phyloP scores from a whole-genome alignment of 2,797 vertebrate species.

The Pangasius larnaudii region DNA sequence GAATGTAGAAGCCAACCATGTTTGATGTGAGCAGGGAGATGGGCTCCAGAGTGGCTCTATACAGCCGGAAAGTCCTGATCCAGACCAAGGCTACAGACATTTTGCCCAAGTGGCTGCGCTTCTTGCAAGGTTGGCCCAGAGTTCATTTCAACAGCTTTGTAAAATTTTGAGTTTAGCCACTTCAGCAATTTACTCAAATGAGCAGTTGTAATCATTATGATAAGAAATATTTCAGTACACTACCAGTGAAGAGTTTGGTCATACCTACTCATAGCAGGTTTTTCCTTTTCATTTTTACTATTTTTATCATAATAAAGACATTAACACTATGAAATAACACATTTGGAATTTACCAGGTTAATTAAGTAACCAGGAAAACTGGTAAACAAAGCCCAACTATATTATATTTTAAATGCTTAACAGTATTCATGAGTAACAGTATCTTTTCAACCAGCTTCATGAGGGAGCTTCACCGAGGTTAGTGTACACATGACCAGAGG shows the following conservation, averaged over 20 bases:
- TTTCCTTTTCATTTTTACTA: background rate
- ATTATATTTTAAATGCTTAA: too few relatives aligned
- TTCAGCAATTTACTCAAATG: background rate
- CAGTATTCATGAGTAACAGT: background rate
- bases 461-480: background rate
- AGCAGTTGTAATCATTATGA: background rate
- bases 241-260: background rate
- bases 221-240: background rate
- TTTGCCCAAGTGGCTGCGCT: conserved; percentile 95
- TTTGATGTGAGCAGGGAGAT: conserved; percentile 95
- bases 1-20: conserved; percentile 90
- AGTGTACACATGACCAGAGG: too few relatives aligned
- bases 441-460: background rate
- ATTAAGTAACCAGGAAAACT: background rate
- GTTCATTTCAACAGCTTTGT: background rate
- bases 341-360: background rate
- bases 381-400: background rate
- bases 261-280: background rate
- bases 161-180: background rate
- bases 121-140: conserved; percentile 82
- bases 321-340: background rate
- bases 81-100: conserved; percentile 93
- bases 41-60: conserved; percentile 89
- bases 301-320: background rate
- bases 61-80: conserved; percentile 94